Base-by-base conservation (phyloP, 1,140 invertebrate genomes). In the Lucilia sericata region DNA sequence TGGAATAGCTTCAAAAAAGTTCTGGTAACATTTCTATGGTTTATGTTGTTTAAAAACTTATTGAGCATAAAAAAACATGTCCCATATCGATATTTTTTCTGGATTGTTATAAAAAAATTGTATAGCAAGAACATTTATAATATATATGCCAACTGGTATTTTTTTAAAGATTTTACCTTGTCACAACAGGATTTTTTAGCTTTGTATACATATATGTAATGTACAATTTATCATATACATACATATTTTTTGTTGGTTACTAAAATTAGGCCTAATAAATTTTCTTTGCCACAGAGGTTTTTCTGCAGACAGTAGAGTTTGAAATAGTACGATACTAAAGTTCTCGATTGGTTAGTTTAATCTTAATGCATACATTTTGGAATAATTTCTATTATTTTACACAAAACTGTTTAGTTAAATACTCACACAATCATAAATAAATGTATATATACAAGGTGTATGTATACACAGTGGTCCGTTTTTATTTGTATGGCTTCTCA, bases 211-310 rank as follows among this genome's bases (percentile, higher is more conserved):
- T 5, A 3, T 30, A 30, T 1, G 25, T 30, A 55, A 30, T 42
- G 14, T n/a, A 60, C 55, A 60, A 60, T 60, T n/a, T 60, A 60
- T 60, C 55, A 60, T 60, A 60, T 60, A 60, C 17, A 55, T 14
- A 55, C 51, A 60, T 60, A 60, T n/a, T 17, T 17, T 60, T 60
- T 60, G 17, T 17, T 60, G 55, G 14, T 60, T 60, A n/a, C 55
- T 60, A n/a, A 60, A 60, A 60, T 60, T 60, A 60, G 55, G 55
- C 55, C 14, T n/a, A 60, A 60, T 60, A 60, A 60, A 60, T 60
- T 55, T 60, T 60, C 55, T 60, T 60, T 60, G 55, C 14, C n/a
- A 60, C 55, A 60, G 7, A 60, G 55, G 55, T n/a, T 17, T 60
- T 17, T 17, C 25, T 60, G 7, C 55, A 60, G 13, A 60, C 55